Evolutionary conservation across 2,113 vertebrate species (phyloP).

Genomic region (Etia nguti): DNA sequence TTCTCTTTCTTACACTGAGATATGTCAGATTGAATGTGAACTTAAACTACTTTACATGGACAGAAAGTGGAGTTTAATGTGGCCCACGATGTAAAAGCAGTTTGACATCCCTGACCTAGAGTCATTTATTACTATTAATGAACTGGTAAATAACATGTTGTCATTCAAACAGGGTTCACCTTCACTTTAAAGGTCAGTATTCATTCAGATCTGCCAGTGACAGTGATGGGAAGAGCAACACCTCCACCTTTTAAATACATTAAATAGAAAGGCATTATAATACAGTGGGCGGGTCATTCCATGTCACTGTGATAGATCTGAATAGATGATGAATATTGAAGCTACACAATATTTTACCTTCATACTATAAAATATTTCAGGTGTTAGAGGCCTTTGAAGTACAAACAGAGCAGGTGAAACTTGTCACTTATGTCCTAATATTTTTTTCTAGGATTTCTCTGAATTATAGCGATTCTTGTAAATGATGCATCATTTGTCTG

Average conservation of each 20-base stretch:
- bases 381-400: fast-evolving
- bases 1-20: neutral
- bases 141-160: neutral
- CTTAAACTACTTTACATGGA: fast-evolving
- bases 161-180: neutral
- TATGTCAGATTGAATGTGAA: fast-evolving
- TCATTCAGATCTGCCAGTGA: neutral
- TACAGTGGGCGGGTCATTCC: neutral
- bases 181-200: fast-evolving
- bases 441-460: neutral
- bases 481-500: fast-evolving
- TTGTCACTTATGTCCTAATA: neutral
- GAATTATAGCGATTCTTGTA: neutral
- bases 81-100: neutral
- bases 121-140: fast-evolving
- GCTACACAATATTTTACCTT: neutral
- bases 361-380: neutral
- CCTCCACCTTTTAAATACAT: neutral
- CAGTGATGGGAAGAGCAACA: neutral
- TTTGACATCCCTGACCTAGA: neutral
- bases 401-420: neutral
- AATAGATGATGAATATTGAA: neutral
- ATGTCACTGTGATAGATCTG: neutral
- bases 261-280: fast-evolving
- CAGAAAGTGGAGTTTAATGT: neutral